Conservation (phyloP, 2,888 invertebrate genomes). For the Clusia tigrina region DNA sequence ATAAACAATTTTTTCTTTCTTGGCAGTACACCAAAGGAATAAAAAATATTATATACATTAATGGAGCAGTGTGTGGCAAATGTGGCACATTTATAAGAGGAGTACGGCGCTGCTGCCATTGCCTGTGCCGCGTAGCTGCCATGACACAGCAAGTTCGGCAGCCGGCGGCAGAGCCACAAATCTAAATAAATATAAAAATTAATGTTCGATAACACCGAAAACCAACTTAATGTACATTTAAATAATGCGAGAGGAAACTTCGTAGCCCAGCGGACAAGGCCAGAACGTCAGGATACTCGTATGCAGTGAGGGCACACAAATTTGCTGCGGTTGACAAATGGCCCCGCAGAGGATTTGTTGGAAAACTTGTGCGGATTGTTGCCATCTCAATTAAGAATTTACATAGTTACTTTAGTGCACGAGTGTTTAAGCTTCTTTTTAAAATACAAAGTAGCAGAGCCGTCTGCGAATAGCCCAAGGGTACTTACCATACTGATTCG, state of each 20-base stretch:
- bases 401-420: not conserved
- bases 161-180: not conserved
- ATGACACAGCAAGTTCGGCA: not conserved
- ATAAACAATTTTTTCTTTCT: not conserved
- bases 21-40: not conserved
- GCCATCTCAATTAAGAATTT: not conserved
- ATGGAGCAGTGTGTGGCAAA: not conserved
- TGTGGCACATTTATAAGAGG: not conserved
- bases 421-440: not conserved
- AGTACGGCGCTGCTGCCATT: not conserved
- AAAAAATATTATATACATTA: no score
- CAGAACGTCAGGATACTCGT: no score
- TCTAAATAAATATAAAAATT: constrained; percentile 17
- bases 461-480: not conserved
- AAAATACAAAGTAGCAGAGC: not conserved
- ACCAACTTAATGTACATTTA: constrained; percentile 9
- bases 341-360: no score
- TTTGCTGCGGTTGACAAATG: no score
- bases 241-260: no score
- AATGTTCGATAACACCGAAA: constrained; percentile 14
- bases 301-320: no score
- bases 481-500: constrained; percentile 86
- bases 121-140: not conserved
- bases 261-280: no score
- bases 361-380: not conserved